These are phyloP conservation scores for Arothron firmamentum DNA, from an alignment of 2,113 vertebrate genomes.

Conservation along the genomic window DNA sequence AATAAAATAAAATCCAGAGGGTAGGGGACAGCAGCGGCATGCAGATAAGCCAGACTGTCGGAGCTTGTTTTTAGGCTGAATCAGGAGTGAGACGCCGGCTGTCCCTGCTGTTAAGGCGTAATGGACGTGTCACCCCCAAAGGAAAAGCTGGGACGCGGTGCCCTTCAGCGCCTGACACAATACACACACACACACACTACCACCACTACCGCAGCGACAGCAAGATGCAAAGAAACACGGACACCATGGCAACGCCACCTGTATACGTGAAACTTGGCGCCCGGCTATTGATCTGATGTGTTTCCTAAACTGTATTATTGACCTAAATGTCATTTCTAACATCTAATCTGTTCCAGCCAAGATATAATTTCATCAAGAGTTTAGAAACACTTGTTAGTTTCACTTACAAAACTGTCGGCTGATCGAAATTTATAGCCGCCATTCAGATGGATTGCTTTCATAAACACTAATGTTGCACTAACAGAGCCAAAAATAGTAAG, in stretches of 20 bases:
- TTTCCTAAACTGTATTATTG: constrained; percentile 61
- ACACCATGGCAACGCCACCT: constrained; percentile 55
- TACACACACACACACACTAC: too few species aligned
- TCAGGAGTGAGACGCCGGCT: constrained; percentile 28
- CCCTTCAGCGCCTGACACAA: constrained; percentile 58
- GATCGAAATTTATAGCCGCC: constrained; percentile 58
- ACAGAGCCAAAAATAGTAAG: constrained; percentile 68
- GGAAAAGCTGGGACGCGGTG: constrained; percentile 60
- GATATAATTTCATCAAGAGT: constrained; percentile 62
- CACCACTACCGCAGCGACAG: constrained; percentile 43
- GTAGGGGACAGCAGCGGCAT: constrained; percentile 7
- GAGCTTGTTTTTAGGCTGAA: constrained; percentile 31
- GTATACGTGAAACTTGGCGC: background rate
- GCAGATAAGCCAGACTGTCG: constrained; percentile 34
- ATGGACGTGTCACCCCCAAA: constrained; percentile 57
- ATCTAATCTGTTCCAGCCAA: constrained; percentile 52
- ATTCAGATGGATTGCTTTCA: constrained; percentile 66
- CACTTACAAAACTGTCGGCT: constrained; percentile 58
- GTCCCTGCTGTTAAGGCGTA: constrained; percentile 56
- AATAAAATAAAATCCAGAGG: background rate
- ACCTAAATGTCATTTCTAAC: constrained; percentile 60
- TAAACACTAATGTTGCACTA: constrained; percentile 62
- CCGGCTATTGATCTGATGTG: constrained; percentile 47
- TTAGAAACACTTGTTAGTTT: constrained; percentile 65
- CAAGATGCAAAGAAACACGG: constrained; percentile 60